Evolutionary conservation across 2,113 vertebrate species (phyloP).

Genomic region (Furnarius figulus): DNA sequence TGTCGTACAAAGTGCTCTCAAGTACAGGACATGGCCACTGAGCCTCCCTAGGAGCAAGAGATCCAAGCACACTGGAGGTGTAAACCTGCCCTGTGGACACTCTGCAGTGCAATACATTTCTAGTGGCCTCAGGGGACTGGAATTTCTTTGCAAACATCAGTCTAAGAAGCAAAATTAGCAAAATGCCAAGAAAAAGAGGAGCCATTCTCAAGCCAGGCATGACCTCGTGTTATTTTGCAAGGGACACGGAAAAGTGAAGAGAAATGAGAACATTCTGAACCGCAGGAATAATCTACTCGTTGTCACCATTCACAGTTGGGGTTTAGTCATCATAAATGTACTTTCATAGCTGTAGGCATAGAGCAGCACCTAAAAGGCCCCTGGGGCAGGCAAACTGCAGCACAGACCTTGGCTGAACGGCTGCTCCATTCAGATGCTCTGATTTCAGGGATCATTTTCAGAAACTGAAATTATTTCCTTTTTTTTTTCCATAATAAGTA

Average conservation of each 20-base stretch:
- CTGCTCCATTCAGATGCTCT: background rate
- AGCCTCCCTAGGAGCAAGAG: background rate
- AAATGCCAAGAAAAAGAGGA: constrained; percentile 45
- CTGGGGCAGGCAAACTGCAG: background rate
- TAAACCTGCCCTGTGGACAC: background rate
- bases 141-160: constrained; percentile 24
- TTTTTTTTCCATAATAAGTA: background rate
- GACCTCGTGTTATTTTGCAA: background rate
- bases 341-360: background rate
- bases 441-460: background rate
- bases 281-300: background rate
- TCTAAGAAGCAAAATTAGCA: background rate
- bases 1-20: background rate
- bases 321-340: background rate
- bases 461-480: background rate
- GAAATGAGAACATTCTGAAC: constrained; percentile 21
- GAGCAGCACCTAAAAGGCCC: background rate
- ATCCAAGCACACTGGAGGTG: background rate
- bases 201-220: constrained; percentile 7
- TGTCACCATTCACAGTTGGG: background rate
- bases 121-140: background rate
- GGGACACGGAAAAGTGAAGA: background rate
- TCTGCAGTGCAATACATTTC: background rate
- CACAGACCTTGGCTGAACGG: background rate
- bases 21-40: background rate